Evolutionary conservation across 2,888 invertebrate genomes (phyloP), one percentile per base, ranked within the genome.

Genomic region (Acrobasis consociella): DNA sequence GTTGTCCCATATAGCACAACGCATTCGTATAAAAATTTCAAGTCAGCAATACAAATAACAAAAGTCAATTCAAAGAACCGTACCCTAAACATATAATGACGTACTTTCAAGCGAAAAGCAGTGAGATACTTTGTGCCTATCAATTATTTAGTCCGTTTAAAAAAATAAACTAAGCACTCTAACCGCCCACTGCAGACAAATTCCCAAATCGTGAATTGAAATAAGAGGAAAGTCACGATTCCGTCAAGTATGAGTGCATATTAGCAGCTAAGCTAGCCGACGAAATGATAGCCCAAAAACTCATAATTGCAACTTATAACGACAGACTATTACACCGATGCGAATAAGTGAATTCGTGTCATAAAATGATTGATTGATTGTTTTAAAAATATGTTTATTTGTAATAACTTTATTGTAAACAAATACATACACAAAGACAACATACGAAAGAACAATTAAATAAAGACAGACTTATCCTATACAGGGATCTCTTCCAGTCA

Each of bases 201-300:
- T 76, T 73, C 74, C 69, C 68, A 79, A 82, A 74, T 84, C 84
- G 86, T 86, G 86, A 74, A 76, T 64, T 62, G 59, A 67, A 67
- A 60, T 66, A 65, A 69, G 72, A 65, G 65, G 73, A 79, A 72
- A 81, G 87, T 88, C 89, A 88, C 89, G 89, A 87, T 70, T 74
- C 68, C 62, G 64, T 58, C 67, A 69, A 65, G 68, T 65, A 67
- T 73, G 78, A 80, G 73, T 79, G 81, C 79, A 71, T 69, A 80
- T 82, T 83, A 81, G 70, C 67, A 68, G 76, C 75, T 80, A 72
- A 79, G 76, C 84, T 86, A 86, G 83, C 67, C 69, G 70, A 72
- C 74, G 73, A 79, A 85, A 87, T 86, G 81, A 88, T 87, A 85
- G 85, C 81, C 80, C 74, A 76, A 78, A 78, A 73, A 77, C 71